phyloP scores from a whole-genome alignment of 2,797 vertebrate genomes.

The Thaleichthys pacificus region DNA sequence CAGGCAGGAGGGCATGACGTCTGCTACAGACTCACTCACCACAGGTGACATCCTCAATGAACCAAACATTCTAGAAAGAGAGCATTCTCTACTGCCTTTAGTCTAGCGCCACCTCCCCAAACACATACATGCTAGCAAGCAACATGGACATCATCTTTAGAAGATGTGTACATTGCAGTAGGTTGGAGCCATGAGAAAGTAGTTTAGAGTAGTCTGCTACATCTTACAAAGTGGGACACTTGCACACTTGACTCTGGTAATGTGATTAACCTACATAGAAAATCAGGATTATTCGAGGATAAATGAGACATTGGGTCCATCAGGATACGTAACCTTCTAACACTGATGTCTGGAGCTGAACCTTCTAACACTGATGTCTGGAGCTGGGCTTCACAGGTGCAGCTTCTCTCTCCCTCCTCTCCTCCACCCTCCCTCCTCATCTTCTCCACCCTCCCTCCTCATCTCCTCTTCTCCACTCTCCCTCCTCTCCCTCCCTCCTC shows the following conservation, averaged over 20 bases:
- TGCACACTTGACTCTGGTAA: neutral
- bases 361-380: neutral
- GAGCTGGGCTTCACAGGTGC: neutral
- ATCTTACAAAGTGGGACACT: conserved; percentile 10
- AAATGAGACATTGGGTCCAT: neutral
- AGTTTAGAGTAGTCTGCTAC: too few relatives aligned
- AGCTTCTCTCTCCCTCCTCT: conserved; percentile 8
- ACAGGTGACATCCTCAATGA: too few relatives aligned
- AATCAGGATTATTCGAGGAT: neutral
- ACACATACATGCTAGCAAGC: too few relatives aligned
- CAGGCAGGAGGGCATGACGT: too few relatives aligned
- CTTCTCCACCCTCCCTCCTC: conserved; percentile 28
- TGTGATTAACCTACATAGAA: neutral
- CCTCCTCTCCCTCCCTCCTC: conserved; percentile 34
- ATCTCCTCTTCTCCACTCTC: conserved; percentile 19
- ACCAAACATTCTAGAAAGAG: too few relatives aligned
- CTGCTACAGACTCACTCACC: too few relatives aligned
- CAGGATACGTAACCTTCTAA: neutral
- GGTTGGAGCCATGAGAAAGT: too few relatives aligned
- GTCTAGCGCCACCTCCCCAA: too few relatives aligned
- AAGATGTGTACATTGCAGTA: too few relatives aligned
- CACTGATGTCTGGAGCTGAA: neutral
- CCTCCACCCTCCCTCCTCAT: conserved; percentile 8
- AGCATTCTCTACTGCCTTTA: too few relatives aligned
- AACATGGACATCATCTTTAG: too few relatives aligned